A percentile compares a stretch with the other conserved stretches of the same genome.
Evolutionary conservation across 2,797 vertebrate genomes (phyloP).

Genomic region (Champsocephalus gunnari): DNA sequence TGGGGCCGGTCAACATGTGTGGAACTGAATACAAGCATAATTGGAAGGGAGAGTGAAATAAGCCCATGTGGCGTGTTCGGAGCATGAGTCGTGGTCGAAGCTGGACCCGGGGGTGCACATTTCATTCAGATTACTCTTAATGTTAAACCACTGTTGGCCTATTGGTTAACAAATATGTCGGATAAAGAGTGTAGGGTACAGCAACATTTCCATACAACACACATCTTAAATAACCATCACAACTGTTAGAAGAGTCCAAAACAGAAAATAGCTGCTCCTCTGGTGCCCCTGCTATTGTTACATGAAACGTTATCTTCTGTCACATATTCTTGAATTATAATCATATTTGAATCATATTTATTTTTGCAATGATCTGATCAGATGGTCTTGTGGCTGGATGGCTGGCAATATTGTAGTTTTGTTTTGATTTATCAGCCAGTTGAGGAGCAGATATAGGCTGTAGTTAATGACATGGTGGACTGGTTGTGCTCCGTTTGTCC

Average conservation of each 20-base stretch:
- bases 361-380: too few relatives aligned
- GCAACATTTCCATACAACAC: not conserved
- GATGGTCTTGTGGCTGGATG: too few relatives aligned
- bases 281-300: too few relatives aligned
- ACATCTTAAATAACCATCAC: not conserved
- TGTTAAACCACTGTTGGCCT: constrained; percentile 6
- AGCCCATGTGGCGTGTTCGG: constrained; percentile 45
- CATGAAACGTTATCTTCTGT: too few relatives aligned
- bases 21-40: constrained; percentile 50
- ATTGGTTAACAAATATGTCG: constrained; percentile 2
- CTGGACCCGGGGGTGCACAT: constrained; percentile 6
- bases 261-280: not conserved
- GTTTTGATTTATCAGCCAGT: too few relatives aligned
- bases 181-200: not conserved
- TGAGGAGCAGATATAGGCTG: constrained; percentile 12
- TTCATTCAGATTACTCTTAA: constrained; percentile 22
- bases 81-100: constrained; percentile 45
- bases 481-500: constrained; percentile 24
- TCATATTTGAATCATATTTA: too few relatives aligned
- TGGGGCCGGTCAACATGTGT: constrained; percentile 45
- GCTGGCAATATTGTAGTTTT: too few relatives aligned
- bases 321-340: too few relatives aligned
- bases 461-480: constrained; percentile 8
- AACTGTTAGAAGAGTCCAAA: not conserved
- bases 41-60: constrained; percentile 44